Base-by-base conservation (phyloP, 2,797 vertebrate species). In the Alca torda region DNA sequence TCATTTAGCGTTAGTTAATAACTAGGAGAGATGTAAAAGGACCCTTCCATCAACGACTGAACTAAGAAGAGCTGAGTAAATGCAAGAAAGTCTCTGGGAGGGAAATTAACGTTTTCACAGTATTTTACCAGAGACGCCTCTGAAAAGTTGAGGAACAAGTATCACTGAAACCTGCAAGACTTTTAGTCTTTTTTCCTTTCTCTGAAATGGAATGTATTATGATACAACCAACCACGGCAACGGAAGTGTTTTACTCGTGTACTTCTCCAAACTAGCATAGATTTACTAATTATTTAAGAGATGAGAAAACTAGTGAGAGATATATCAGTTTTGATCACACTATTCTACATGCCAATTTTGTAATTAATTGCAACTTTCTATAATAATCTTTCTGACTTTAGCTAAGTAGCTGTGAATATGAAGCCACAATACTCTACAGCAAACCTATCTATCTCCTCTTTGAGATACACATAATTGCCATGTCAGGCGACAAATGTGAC, bases 401-500 rank as follows among this genome's bases (percentile, higher is more conserved):
- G 72, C 43, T 48, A 72, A 73, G 51, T 28, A 54, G 12, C 37
- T 90, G 31, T 63, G 74, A 54, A 48, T 50, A 54, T 2, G n/a
- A 57, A 90, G 25, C 13, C 60, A 67, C n/a, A 59, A 59, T 7
- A 79, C 23, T 64, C 54, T 28, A 60, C 18, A 81, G 65, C 19
- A 84, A 87, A 86, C 10, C 56, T 7, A 10, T 26, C 56, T 7
- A 10, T 26, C 56, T 86, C 30, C 21, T 86, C 26, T 64, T 68
- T 72, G 72, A 94, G 69, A 70, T 57, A 67, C 37, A 91, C 63
- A 6, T 45, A 75, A 93, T 95, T 97, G 59, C 94, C 53, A 68
- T 51, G 37, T 91, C 87, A 85, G 93, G 80, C 84, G 82, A 82
- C 67, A 79, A 89, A 92, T 76, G 53, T 69, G 84, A 84, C 94